Base-by-base conservation (phyloP, 2,113 vertebrate species). In the Mobula hypostoma region DNA sequence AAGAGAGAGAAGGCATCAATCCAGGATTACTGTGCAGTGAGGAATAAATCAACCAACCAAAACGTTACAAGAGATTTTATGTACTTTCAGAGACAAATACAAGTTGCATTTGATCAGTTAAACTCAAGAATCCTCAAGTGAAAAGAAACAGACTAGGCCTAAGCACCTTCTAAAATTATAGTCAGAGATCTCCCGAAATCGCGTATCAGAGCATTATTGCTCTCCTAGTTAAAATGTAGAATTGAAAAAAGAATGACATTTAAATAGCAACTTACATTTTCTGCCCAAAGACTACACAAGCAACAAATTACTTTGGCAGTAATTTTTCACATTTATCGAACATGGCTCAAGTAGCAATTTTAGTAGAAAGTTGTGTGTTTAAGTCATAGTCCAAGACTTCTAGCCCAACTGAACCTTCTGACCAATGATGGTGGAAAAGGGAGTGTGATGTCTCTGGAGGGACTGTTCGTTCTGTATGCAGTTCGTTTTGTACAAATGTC, bases 1-100 rank as follows among this genome's bases (percentile, higher is more conserved):
- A 95, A 95, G 0, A 95, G 2, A 68, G 24, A 32, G 66, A 14
- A 48, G 87, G 66, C 90, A 92, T 40, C 17, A 72, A 66, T 92
- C 19, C n/a, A 70, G 9, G 90, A 12, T 27, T 74, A 56, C 24
- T 74, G n/a, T 27, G 11, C 29, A 93, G 36, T n/a, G 61, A 32
- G 21, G 2, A 27, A 2, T 21, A 85, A 85, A 85, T 27, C 2
- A 36, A 24, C 68, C n/a, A 92, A 92, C 32, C 63, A 29, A 70
- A 92, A 70, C 63, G 15, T 24, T 5, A 58, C 48, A 12, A 15
- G 29, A 66, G 14, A 90, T 68, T 90, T 90, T 90, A n/a, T 15
- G n/a, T 66, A 29, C 48, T 85, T 58, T 85, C 29, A 85, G 7
- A 24, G 24, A 7, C 15, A 32, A 7, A n/a, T 11, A 27, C 48